Conservation (phyloP, 2,113 vertebrate species). For the Ochotona princeps region DNA sequence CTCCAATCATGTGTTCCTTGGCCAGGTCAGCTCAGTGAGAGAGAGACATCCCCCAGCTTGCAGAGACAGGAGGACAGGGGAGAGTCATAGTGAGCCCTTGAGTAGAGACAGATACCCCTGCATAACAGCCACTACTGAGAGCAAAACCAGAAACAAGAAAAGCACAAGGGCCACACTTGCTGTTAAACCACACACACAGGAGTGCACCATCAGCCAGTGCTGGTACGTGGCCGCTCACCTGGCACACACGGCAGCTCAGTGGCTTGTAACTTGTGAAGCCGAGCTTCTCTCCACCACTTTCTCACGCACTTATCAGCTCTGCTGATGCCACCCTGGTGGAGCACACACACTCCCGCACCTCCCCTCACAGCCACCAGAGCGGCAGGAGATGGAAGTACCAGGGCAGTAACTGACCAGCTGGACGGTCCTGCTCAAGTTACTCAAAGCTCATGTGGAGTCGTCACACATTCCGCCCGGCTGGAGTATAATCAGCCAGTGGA, state of each 20-base stretch:
- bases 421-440: neutral
- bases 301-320: no score
- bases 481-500: no score
- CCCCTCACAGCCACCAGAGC: neutral
- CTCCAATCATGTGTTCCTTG: neutral
- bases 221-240: neutral
- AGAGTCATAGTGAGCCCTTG: no score
- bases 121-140: neutral
- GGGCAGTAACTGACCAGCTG: no score
- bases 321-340: no score
- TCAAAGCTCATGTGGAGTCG: neutral
- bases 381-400: neutral
- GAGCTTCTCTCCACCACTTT: neutral
- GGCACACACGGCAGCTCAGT: fast-evolving
- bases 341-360: neutral
- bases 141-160: neutral
- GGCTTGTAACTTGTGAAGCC: neutral
- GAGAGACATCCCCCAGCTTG: no score
- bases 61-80: neutral
- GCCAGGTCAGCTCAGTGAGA: no score
- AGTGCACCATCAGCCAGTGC: no score
- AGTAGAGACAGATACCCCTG: no score
- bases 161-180: neutral
- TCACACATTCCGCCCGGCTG: no score
- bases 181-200: neutral